Percentiles rank a stretch among this genome's conserved stretches.
Conservation (phyloP, 2,888 invertebrate species). For the Calliphora vomitoria region DNA sequence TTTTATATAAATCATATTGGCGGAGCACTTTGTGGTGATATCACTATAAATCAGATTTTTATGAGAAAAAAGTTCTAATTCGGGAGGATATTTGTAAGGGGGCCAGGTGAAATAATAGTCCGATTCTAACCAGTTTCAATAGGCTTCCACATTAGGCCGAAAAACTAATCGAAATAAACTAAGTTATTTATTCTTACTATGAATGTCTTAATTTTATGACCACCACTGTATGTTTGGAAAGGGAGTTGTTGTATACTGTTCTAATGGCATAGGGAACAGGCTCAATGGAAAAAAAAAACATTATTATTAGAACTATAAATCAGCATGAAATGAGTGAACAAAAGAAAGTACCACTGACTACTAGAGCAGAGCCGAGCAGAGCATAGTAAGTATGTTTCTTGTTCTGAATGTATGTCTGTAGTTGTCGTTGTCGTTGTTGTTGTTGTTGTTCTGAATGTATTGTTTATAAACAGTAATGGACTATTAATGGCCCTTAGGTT, state of each 20-base stretch:
- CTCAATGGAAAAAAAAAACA: constrained; percentile 62
- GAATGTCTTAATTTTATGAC: no score
- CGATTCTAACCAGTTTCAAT: no score
- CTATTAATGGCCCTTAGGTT: constrained; percentile 59
- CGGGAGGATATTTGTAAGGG: no score
- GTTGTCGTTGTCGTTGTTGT: not conserved
- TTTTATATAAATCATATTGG: no score
- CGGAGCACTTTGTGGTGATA: no score
- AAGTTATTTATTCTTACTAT: no score
- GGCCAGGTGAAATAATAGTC: no score
- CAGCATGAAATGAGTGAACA: constrained; percentile 83
- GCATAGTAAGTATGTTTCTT: constrained; percentile 27
- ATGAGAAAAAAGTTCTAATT: no score
- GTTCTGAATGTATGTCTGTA: constrained; percentile 32
- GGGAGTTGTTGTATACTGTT: constrained; percentile 55
- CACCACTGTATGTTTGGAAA: constrained; percentile 13
- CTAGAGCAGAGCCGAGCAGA: constrained; percentile 9
- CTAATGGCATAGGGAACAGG: constrained; percentile 61
- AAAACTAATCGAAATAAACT: no score
- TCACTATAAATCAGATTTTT: no score
- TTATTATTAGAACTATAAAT: constrained; percentile 83
- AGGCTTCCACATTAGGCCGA: no score
- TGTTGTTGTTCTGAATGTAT: constrained; percentile 36
- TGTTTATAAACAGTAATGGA: constrained; percentile 68
- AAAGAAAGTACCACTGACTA: constrained; percentile 69